Conservation (phyloP, 2,113 vertebrate species). For the Dinomys branickii region DNA sequence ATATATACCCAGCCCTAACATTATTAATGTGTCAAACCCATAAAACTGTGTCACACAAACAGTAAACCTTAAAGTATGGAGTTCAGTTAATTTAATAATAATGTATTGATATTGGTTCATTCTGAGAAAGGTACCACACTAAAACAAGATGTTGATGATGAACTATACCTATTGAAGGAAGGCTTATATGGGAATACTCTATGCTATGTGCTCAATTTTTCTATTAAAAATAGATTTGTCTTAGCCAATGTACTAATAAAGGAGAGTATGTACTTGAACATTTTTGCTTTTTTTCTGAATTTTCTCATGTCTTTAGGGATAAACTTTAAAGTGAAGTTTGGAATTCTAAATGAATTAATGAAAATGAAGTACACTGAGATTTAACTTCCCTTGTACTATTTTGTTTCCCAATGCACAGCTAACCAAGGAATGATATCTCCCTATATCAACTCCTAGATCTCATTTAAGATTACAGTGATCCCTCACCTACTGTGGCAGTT, state of each 20-base stretch:
- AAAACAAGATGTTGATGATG: neutral
- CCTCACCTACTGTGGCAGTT: too few relatives aligned
- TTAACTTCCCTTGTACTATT: neutral
- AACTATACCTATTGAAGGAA: neutral
- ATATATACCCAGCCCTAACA: too few relatives aligned
- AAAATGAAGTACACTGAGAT: neutral
- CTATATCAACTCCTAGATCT: neutral
- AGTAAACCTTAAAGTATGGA: neutral
- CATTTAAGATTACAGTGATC: neutral
- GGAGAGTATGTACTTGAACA: neutral
- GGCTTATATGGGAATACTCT: neutral
- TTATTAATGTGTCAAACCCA: neutral
- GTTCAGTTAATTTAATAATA: constrained; percentile 1
- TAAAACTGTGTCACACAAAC: neutral
- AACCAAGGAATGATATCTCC: neutral
- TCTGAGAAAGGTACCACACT: neutral
- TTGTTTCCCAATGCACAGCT: constrained; percentile 1
- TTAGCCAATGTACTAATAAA: constrained; percentile 29
- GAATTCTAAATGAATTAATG: neutral
- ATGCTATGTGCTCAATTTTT: neutral
- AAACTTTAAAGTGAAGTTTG: constrained; percentile 17
- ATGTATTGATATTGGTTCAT: neutral
- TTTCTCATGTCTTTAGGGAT: neutral
- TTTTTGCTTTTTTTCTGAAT: neutral
- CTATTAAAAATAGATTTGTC: neutral